A percentile compares a stretch with the other conserved stretches of the same genome.
Conservation (phyloP, 2,888 invertebrate genomes). For the Schizaphis graminum region DNA sequence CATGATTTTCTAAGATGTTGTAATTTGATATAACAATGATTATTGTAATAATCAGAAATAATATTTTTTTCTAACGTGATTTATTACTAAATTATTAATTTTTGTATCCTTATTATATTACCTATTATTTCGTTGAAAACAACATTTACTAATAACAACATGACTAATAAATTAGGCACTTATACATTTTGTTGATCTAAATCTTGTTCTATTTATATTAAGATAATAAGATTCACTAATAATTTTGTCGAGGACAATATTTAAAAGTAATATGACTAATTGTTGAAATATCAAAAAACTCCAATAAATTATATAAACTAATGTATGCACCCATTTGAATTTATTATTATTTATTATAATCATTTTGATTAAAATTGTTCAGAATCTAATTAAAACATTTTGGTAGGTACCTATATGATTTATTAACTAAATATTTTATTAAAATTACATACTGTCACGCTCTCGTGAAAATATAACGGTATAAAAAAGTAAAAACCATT, state of each 20-base stretch:
- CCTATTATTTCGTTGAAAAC: background rate
- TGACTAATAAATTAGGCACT: background rate
- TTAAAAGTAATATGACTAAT: background rate
- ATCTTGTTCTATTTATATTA: background rate
- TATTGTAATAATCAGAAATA: background rate
- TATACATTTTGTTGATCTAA: background rate
- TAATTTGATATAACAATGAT: background rate
- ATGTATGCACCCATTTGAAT: background rate
- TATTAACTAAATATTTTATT: background rate
- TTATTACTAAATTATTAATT: background rate
- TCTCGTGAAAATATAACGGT: background rate
- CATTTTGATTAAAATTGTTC: background rate
- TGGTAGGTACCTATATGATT: background rate
- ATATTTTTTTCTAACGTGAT: background rate
- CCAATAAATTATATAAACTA: background rate
- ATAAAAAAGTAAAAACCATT: slow-evolving; percentile 22
- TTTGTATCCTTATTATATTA: background rate
- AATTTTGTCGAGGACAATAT: background rate
- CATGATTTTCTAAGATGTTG: background rate
- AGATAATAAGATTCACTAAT: background rate
- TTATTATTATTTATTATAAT: background rate
- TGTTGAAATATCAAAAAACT: background rate
- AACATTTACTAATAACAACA: background rate
- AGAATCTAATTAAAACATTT: slow-evolving; percentile 2
- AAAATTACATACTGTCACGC: slow-evolving; percentile 1